Percentiles rank a stretch among this genome's conserved stretches.
phyloP scores from a whole-genome alignment of 2,888 invertebrate genomes.

The Agrochola lota region DNA sequence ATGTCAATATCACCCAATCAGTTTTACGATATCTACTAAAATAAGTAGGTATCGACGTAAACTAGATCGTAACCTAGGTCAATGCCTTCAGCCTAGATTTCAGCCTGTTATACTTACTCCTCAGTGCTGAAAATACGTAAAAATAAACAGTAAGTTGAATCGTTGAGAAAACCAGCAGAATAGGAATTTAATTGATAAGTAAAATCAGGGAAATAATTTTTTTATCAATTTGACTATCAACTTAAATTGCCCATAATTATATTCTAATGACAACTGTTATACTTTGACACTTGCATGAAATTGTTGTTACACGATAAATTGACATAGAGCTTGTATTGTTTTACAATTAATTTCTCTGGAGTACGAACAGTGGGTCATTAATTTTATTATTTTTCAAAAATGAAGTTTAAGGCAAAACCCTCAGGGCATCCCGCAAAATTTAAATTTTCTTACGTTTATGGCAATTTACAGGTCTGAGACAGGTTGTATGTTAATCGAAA shows the following conservation, averaged over 20 bases:
- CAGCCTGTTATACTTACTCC: background rate
- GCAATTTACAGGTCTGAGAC: no score
- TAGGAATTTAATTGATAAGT: no score
- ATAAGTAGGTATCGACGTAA: background rate
- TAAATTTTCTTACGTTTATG: no score
- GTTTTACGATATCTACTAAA: conserved; percentile 19
- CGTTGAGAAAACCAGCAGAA: background rate
- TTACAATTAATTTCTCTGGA: background rate
- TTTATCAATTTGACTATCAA: background rate
- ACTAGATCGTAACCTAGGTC: conserved; percentile 3
- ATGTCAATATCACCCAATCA: background rate
- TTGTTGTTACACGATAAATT: background rate
- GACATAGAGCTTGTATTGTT: no score
- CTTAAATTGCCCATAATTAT: background rate
- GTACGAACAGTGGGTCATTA: no score
- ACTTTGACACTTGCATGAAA: no score
- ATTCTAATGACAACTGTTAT: background rate
- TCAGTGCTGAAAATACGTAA: background rate
- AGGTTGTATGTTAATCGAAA: no score
- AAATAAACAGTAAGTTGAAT: background rate
- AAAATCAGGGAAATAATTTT: background rate
- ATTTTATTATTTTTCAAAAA: background rate
- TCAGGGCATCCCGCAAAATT: no score
- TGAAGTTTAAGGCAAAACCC: background rate
- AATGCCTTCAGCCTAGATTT: conserved; percentile 16